Conservation (phyloP, 2,888 invertebrate species). For the Eupithecia pulchellata region DNA sequence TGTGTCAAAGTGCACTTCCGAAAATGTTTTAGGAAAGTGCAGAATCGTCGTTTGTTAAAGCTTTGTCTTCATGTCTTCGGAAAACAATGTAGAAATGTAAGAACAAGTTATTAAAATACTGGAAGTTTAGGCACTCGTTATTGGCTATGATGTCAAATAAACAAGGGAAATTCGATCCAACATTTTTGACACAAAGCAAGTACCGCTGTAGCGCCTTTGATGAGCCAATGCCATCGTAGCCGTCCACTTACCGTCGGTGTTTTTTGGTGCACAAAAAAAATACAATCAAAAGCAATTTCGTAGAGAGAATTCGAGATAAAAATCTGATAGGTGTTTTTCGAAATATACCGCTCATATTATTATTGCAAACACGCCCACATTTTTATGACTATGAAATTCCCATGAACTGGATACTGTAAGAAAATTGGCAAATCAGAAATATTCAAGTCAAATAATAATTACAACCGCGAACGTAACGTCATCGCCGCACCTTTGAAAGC, state of each 20-base stretch:
- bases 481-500: not conserved
- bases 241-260: no score
- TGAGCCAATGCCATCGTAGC: no score
- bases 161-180: not conserved
- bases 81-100: not conserved
- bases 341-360: no score
- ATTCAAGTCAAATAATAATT: no score
- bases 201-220: not conserved
- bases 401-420: no score
- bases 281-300: no score
- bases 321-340: no score
- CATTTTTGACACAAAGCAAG: not conserved
- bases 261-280: no score
- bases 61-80: not conserved
- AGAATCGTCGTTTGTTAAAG: not conserved
- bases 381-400: no score
- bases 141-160: not conserved
- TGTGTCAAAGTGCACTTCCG: constrained; percentile 16
- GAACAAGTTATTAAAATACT: not conserved
- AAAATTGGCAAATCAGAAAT: no score
- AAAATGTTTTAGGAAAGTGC: constrained; percentile 12
- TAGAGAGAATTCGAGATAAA: no score
- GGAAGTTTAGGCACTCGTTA: not conserved
- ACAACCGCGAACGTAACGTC: not conserved
- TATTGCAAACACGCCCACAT: no score